phyloP scores from a whole-genome alignment of 2,888 invertebrate species.

The Cantharis nigra region DNA sequence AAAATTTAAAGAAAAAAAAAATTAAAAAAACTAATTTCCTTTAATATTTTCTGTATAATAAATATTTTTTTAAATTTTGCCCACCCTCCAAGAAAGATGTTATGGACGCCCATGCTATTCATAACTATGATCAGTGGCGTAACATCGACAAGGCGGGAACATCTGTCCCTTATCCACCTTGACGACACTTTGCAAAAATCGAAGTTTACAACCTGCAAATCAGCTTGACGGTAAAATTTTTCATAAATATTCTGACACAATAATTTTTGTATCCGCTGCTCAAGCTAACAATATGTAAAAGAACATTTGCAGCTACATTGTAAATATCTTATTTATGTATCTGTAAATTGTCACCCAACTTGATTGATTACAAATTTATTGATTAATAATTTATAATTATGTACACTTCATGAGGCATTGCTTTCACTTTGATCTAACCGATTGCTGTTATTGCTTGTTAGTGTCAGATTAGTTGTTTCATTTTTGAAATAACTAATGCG shows the following conservation, averaged over 20 bases:
- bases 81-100: no score
- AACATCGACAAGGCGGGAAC: neutral
- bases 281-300: neutral
- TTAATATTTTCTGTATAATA: no score
- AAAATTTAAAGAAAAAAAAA: no score
- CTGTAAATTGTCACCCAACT: constrained; percentile 34
- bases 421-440: constrained; percentile 12
- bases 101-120: no score
- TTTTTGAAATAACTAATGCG: neutral
- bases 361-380: constrained; percentile 37
- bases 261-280: neutral
- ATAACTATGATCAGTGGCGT: neutral
- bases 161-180: no score
- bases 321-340: constrained; percentile 34
- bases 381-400: constrained; percentile 39
- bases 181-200: no score
- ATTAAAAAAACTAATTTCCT: no score
- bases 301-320: neutral
- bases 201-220: no score
- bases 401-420: constrained; percentile 24
- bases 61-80: no score
- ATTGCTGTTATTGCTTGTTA: neutral
- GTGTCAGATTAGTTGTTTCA: neutral
- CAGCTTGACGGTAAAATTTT: no score
- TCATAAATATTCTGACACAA: no score